Evolutionary conservation across 2,888 invertebrate genomes (phyloP), one percentile per base, ranked within the genome.

Genomic region (Phyllotreta striolata): DNA sequence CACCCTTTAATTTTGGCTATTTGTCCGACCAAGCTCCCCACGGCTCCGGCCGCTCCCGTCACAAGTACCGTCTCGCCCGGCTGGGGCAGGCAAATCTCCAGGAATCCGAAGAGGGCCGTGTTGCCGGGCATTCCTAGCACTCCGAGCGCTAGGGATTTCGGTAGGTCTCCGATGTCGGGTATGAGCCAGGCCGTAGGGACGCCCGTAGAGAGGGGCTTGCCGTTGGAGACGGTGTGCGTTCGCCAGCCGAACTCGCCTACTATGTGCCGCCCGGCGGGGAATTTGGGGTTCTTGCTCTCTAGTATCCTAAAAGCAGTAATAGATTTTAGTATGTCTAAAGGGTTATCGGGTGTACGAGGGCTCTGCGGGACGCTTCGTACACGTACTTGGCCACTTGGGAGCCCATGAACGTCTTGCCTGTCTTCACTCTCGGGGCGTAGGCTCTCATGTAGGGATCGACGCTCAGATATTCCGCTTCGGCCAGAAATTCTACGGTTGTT

Each of bases 21-120:
- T 83, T 92, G 92, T 1, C 92, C 92, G 34, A 91, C 92, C 54
- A 89, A 84, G 63, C 86, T 88, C 5, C 92, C 93, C 9, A 92
- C 91, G 40, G 91, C 92, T 12, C 92, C 92, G 14, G 90, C 92
- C 9, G 92, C 92, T 4, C 88, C 88, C 35, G 87, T 88, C 1
- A 93, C 86, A 1, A 89, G 88, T 9, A 92, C 85, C 0, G 88
- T 89, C 79, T 93, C 91, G 7, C 90, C 91, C 3, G 84, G 71
- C 80, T 90, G 88, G 1, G 91, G 90, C 64, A 87, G 78, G 68
- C 91, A 91, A 63, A 91, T 81, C 70, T 91, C 89, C 67, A 88
- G 79, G 8, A 92, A 81, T 0, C 92, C 92, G 80, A 91, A 91
- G 74, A 90, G 89, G 0, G 91, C 91, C 1, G 91, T 90, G 72